Percentiles rank a stretch among this genome's conserved stretches.
phyloP scores from a whole-genome alignment of 2,113 vertebrate species.

The Malurus cyaneus region DNA sequence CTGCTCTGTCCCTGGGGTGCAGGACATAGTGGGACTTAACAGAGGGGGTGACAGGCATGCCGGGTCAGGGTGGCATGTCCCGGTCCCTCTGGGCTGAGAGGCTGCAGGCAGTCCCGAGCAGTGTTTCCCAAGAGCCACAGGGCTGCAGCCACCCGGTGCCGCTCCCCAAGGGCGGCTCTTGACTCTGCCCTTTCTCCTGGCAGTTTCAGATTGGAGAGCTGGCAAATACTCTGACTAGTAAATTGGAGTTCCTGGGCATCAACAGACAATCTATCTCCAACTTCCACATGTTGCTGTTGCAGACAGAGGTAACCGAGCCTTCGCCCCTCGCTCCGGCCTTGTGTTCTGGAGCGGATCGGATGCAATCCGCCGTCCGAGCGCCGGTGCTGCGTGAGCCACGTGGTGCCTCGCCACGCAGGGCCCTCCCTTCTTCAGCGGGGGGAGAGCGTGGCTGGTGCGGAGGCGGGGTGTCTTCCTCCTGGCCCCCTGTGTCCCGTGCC shows the following conservation, averaged over 20 bases:
- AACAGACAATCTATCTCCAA: slow-evolving; percentile 96
- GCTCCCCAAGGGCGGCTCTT: neutral
- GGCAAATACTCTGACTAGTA: slow-evolving; percentile 96
- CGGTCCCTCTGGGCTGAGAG: neutral
- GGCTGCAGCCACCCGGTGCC: neutral
- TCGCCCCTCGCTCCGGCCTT: slow-evolving; percentile 36
- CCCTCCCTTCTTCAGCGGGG: neutral
- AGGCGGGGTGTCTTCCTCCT: neutral
- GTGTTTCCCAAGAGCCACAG: accelerated
- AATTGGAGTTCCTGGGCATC: slow-evolving; percentile 98
- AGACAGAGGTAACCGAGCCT: slow-evolving; percentile 88
- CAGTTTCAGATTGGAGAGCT: slow-evolving; percentile 99
- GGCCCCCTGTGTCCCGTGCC: neutral
- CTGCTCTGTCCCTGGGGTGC: neutral
- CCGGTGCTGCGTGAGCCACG: neutral
- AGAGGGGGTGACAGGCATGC: neutral
- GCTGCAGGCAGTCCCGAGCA: accelerated
- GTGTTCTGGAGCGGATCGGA: slow-evolving; percentile 31
- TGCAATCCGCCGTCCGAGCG: neutral
- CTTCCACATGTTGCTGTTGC: slow-evolving; percentile 96
- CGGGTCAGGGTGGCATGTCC: accelerated
- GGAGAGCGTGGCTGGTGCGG: neutral
- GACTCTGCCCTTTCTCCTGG: slow-evolving; percentile 42
- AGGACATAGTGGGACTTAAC: neutral
- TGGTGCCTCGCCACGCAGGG: neutral